Evolutionary conservation across 2,113 vertebrate species (phyloP).

Genomic region (Brachyhypopomus occidentalis): DNA sequence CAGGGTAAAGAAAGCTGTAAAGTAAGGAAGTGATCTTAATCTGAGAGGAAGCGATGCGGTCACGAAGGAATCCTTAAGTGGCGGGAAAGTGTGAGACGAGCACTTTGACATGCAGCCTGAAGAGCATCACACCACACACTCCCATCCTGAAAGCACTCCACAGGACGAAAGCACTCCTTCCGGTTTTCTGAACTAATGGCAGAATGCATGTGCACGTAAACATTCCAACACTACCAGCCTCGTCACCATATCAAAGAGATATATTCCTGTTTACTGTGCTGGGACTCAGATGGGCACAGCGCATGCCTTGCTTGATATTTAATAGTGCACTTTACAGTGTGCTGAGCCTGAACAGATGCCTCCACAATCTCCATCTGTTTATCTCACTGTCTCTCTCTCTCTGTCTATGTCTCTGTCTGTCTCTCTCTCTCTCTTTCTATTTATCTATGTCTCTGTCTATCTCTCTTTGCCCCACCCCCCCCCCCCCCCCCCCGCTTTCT

Average conservation of each 20-base stretch:
- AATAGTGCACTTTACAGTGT: slow-evolving; percentile 6
- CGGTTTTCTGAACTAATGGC: slow-evolving; percentile 3
- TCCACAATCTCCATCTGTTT: neutral
- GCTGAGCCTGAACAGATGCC: neutral
- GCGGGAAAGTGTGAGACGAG: neutral
- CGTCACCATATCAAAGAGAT: neutral
- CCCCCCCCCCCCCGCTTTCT: no score
- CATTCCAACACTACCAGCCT: neutral
- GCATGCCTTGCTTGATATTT: neutral
- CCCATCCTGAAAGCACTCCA: neutral
- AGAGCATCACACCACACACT: neutral
- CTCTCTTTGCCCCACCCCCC: neutral
- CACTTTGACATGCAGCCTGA: neutral
- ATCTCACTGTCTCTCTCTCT: slow-evolving; percentile 12
- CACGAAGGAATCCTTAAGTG: slow-evolving; percentile 7
- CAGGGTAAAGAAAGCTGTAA: neutral
- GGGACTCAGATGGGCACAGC: neutral
- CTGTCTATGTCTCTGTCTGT: neutral
- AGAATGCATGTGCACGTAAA: neutral
- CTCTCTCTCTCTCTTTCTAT: slow-evolving; percentile 8
- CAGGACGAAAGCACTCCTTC: neutral
- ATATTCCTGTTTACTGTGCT: neutral
- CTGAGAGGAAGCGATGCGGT: neutral
- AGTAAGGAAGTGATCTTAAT: neutral
- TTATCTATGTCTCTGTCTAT: neutral